A percentile compares a stretch with the other conserved stretches of the same genome.
phyloP scores from a whole-genome alignment of 2,888 invertebrate genomes.

The Leptopilina syphax region DNA sequence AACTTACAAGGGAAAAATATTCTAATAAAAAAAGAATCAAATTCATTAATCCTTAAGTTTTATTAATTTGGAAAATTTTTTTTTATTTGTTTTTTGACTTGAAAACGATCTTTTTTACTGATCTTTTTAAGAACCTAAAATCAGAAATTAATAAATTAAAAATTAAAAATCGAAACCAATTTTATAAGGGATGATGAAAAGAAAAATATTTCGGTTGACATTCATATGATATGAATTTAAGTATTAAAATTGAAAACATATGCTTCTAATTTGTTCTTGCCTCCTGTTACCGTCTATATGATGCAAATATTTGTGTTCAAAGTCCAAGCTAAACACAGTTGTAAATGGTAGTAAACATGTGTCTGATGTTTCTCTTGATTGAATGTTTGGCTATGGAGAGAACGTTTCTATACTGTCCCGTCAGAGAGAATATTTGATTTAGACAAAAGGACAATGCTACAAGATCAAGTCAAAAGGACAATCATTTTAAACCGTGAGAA shows the following conservation, averaged over 20 bases:
- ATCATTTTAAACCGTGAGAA: background rate
- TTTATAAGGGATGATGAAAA: too few relatives aligned
- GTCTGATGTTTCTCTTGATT: slow-evolving; percentile 34
- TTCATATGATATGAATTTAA: background rate
- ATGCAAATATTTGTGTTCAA: slow-evolving; percentile 1
- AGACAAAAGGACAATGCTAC: background rate
- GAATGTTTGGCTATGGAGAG: slow-evolving; percentile 24
- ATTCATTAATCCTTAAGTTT: background rate
- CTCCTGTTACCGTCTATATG: background rate
- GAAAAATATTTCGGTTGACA: too few relatives aligned
- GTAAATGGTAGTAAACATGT: slow-evolving; percentile 22
- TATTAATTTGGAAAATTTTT: background rate
- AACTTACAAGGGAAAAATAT: background rate
- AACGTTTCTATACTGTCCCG: background rate
- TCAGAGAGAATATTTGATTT: slow-evolving; percentile 29
- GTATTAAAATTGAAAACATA: background rate
- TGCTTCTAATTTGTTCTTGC: background rate
- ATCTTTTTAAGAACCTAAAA: too few relatives aligned
- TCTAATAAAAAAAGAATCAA: background rate
- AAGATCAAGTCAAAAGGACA: slow-evolving; percentile 6
- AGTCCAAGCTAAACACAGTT: slow-evolving; percentile 9
- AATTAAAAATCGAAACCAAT: too few relatives aligned
- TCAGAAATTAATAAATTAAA: too few relatives aligned
- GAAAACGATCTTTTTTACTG: too few relatives aligned
- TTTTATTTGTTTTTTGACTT: too few relatives aligned